Evolutionary conservation across 1,140 invertebrate species (phyloP), one percentile per base, ranked within the genome.

Genomic region (Caenorhabditis latens): DNA sequence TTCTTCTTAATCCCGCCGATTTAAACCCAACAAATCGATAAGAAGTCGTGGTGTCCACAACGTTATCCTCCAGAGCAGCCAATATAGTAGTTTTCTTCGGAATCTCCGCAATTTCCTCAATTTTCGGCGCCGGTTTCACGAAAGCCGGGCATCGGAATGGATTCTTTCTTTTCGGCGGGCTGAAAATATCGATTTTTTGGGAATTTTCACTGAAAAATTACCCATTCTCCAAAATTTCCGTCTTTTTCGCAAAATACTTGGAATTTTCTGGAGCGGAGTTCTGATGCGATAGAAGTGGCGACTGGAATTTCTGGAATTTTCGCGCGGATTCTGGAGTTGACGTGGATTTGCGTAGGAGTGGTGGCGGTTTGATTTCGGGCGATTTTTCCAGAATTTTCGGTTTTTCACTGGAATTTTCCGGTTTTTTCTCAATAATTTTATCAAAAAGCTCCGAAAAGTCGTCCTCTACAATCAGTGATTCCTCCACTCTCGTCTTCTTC

Each of bases 11-110:
- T 50, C 71, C 71, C 11, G 71, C 46, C 1, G 71, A 79, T 53
- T 79, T 79, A n/a, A 79, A 79, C 7, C 71, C 71, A n/a, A 79
- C 46, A 50, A 79, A 50, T 48, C 71, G 71, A 50, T 79, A 79
- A 3, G 43, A 24, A n/a, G 46, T 14, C 21, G 5, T 71, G 16
- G 5, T 11, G 2, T 65, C 61, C 32, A 32, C n/a, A 1, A 21
- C 9, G 19, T 50, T 79, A 6, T 50, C 71, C 19, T 79, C 71
- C 6, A 79, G 19, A 0, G 71, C 71, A 9, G 71, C 16, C 6
- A 79, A 24, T 53, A 79, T 21, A 7, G 71, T 79, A 21, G n/a
- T 79, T 79, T 79, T 79, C 46, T 50, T 8, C 3, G 14, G 7
- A 8, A 24, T 50, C 0, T 79, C 71, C 14, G 16, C 21, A 0